phyloP scores from a whole-genome alignment of 1,140 invertebrate species.

The Bombus terrestris region DNA sequence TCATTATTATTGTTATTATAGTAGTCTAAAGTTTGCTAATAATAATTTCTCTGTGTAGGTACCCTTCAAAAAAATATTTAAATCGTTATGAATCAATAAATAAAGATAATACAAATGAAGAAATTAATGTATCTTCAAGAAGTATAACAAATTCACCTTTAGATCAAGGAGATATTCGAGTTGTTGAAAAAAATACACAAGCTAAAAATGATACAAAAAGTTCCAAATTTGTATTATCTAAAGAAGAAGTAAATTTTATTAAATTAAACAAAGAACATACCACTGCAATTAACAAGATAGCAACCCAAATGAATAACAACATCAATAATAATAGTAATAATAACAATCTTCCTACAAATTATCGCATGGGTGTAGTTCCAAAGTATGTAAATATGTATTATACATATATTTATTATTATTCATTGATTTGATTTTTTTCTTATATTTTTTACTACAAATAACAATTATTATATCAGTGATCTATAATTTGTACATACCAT shows the following conservation, averaged over 20 bases:
- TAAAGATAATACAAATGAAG: constrained; percentile 20
- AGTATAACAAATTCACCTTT: constrained; percentile 42
- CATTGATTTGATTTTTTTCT: not conserved
- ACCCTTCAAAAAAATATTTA: constrained; percentile 52
- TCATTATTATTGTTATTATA: not conserved
- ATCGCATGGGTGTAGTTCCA: constrained; percentile 80
- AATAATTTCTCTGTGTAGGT: constrained; percentile 39
- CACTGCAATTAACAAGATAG: constrained; percentile 66
- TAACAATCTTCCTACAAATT: constrained; percentile 62
- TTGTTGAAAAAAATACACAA: not conserved
- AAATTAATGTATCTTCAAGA: constrained; percentile 19
- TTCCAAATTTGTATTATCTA: constrained; percentile 8
- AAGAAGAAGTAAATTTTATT: constrained; percentile 58
- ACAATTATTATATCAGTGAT: not conserved
- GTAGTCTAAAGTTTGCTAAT: not conserved
- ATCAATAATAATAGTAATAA: constrained; percentile 9
- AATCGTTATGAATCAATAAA: constrained; percentile 21
- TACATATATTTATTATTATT: constrained; percentile 22
- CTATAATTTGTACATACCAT: not conserved
- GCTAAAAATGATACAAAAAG: constrained; percentile 37
- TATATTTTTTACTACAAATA: not conserved
- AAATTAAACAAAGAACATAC: constrained; percentile 69
- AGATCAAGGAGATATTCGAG: constrained; percentile 52
- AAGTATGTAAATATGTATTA: constrained; percentile 73
- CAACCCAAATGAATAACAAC: constrained; percentile 62